Evolutionary conservation across 2,888 invertebrate genomes (phyloP).

Genomic region (Microplitis manilae): DNA sequence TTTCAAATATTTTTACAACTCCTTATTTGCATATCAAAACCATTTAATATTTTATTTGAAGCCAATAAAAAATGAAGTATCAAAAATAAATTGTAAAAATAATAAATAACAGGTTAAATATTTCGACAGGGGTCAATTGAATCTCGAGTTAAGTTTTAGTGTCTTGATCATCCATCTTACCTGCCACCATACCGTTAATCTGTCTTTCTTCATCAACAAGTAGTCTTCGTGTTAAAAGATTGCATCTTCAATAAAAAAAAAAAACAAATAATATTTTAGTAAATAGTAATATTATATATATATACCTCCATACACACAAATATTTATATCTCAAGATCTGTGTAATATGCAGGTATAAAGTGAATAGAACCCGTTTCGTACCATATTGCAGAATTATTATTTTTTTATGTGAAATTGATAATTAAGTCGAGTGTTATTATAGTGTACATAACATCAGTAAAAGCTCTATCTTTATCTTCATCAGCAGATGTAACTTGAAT

Average conservation of each 20-base stretch:
- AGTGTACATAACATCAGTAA: constrained; percentile 23
- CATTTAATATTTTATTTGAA: neutral
- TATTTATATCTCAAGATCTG: constrained; percentile 15
- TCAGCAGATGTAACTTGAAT: constrained; percentile 25
- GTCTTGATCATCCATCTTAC: constrained; percentile 65
- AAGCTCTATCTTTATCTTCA: constrained; percentile 4
- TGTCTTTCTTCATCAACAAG: constrained; percentile 59
- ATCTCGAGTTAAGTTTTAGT: constrained; percentile 34
- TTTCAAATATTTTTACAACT: neutral
- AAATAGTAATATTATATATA: neutral
- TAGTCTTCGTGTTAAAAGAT: constrained; percentile 15
- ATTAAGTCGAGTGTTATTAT: constrained; percentile 14
- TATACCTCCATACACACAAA: neutral
- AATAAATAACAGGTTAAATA: constrained; percentile 24
- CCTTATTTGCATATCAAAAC: neutral
- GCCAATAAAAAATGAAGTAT: constrained; percentile 10
- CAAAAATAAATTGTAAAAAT: neutral
- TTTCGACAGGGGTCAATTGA: constrained; percentile 22
- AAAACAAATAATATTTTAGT: neutral
- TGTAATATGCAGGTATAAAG: neutral
- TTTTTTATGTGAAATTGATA: constrained; percentile 30
- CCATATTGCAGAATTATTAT: constrained; percentile 35
- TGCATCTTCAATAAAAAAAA: constrained; percentile 8
- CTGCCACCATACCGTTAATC: constrained; percentile 59
- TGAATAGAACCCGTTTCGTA: neutral